Evolutionary conservation across 1,140 invertebrate species (phyloP).

Genomic region (Eriocheir sinensis): DNA sequence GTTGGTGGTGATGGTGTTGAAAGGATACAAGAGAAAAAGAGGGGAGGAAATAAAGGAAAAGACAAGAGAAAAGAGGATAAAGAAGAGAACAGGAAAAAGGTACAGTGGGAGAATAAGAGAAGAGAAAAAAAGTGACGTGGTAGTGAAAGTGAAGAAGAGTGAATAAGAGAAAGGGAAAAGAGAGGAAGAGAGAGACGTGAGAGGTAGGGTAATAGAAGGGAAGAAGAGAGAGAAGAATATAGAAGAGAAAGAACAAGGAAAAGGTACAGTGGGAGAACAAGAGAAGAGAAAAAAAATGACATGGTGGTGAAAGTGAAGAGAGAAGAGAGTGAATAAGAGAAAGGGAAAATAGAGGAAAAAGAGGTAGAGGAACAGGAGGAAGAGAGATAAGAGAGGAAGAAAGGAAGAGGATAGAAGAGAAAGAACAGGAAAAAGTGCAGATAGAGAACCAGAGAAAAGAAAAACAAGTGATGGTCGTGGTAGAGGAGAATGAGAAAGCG

Average conservation of each 20-base stretch:
- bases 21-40: neutral
- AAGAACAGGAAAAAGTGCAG: too few species aligned
- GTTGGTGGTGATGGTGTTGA: neutral
- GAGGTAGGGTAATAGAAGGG: neutral
- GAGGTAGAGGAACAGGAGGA: too few species aligned
- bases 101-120: neutral
- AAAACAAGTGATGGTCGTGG: too few species aligned
- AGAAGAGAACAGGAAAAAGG: neutral
- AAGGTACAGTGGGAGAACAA: neutral
- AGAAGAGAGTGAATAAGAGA: neutral
- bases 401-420: neutral
- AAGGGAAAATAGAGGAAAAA: too few species aligned
- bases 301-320: neutral
- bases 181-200: neutral
- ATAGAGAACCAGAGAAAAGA: neutral
- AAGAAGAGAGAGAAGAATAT: neutral
- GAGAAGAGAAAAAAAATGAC: too few species aligned
- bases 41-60: neutral
- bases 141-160: constrained; percentile 33
- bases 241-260: neutral
- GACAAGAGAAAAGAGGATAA: neutral
- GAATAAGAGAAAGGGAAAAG: constrained; percentile 9
- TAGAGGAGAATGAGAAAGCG: neutral
- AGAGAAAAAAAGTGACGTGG: neutral
- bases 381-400: neutral